Base-by-base conservation (phyloP, 1,140 invertebrate species). In the Cotesia typhae region DNA sequence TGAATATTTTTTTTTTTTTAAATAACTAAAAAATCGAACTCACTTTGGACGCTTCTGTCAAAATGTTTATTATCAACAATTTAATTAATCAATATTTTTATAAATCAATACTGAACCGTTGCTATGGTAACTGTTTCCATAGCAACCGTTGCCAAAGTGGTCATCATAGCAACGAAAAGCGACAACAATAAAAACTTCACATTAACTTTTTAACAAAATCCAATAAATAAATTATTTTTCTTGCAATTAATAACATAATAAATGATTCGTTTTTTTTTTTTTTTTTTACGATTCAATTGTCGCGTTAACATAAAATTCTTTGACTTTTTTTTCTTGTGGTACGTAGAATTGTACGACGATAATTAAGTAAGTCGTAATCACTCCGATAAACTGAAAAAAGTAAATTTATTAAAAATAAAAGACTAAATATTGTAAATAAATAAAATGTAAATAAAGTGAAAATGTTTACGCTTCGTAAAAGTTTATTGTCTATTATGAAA, bases 361-460 rank as follows among this genome's bases (percentile, higher is more conserved):
- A n/a, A 82, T 82, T n/a, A 82, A 70, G 28, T 80, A 82, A 20
- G 80, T 82, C 0, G 80, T 82, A 17, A 81, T 81, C 17, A 79
- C 78, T 52, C 81, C 77, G 38, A 82, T 60, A n/a, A 82, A 82
- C 81, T 81, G 75, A 67, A 80, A 77, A 78, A 37, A 57, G 66
- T 64, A 60, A 5, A 52, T 4, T 51, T 35, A 36, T 55, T 47
- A 10, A 47, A 47, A 47, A 47, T 47, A 6, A 10, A 47, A 47
- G 41, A 47, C 64, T 71, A 52, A 61, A 70, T 70, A 10, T 52
- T 66, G 61, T 71, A 66, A 64, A 71, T 71, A 66, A 66, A 66
- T 60, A 9, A 67, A 20, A 41, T 57, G 41, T 41, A 38, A 37
- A 63, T 28, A 53, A 53, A 52, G 10, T 10, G 5, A 65, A 65